Base-by-base conservation (phyloP, 1,140 invertebrate genomes). In the Arion vulgaris region DNA sequence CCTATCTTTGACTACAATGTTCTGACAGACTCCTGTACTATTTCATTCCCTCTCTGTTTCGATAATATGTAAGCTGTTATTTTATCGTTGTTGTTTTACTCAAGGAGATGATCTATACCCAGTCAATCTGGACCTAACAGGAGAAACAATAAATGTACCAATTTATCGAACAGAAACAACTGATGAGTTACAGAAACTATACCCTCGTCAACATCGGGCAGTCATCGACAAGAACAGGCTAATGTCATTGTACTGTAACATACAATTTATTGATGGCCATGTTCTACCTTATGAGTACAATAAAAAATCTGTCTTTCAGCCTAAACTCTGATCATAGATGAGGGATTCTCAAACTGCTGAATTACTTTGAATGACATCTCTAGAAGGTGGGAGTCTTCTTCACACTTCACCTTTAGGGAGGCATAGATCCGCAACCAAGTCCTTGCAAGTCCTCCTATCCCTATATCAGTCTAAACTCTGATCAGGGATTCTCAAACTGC, bases 101-200 rank as follows among this genome's bases (percentile, higher is more conserved):
- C 17, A 39, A 89, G 88, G 88, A 62, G 88, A 89, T 84, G 87
- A 86, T 41, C 76, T 88, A 19, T 89, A 89, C 68, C 88, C 88
- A 45, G 72, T 81, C 15, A 68, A 86, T 0, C 87, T 85, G 51
- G 86, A 89, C 66, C 68, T 81, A n/a, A 81, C 80, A 41, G 87
- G 76, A n/a, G 76, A 78, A 36, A 23, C 26, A 15, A n/a, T 34
- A 36, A 1, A 36, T 19, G 36, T 36, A n/a, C 53, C 62, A 39
- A 23, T 68, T 19, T 28, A 38, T 15, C 13, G 57, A 62, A 68
- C 32, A 13, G 76, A 78, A 66, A 78, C 51, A 57, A 17, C 49
- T 36, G 76, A 57, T 68, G 76, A 78, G 36, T 36, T 78, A 34
- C 53, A 38, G 4, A 45, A 5, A 26, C 36, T 66, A 17, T 78